These are phyloP conservation scores for Cryptus viduatorius DNA, from an alignment of 2,888 invertebrate genomes.

Conservation along the genomic window DNA sequence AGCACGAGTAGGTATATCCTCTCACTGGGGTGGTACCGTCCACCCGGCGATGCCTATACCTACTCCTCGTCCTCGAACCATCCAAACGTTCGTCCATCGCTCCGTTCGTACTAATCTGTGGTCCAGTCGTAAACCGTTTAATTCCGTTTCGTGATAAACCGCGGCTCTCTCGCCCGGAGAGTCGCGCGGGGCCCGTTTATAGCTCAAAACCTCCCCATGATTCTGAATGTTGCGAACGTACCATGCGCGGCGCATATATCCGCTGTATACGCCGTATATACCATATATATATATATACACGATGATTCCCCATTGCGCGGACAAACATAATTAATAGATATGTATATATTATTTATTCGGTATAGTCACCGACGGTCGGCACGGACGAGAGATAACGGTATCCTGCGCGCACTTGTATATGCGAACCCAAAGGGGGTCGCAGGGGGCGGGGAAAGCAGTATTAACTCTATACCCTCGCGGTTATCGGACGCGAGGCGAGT, in stretches of 20 bases:
- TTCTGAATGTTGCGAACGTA: constrained; percentile 64
- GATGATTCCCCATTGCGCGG: constrained; percentile 76
- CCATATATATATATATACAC: constrained; percentile 64
- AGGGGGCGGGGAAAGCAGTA: neutral
- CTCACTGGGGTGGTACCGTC: neutral
- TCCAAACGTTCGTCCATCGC: constrained; percentile 82
- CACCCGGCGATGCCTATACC: constrained; percentile 13
- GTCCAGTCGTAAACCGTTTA: constrained; percentile 85
- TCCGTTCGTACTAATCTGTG: constrained; percentile 84
- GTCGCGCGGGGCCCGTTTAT: constrained; percentile 77
- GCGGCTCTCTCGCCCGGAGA: constrained; percentile 70
- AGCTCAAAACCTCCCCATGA: constrained; percentile 68
- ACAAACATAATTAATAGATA: constrained; percentile 83
- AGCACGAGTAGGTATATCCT: constrained; percentile 32
- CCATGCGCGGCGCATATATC: constrained; percentile 43
- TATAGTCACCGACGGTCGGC: constrained; percentile 64
- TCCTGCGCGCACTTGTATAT: constrained; percentile 16
- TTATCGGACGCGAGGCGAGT: constrained; percentile 11
- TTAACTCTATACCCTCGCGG: constrained; percentile 18
- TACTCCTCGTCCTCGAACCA: constrained; percentile 54
- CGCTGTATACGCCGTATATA: constrained; percentile 16
- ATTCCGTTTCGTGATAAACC: constrained; percentile 85
- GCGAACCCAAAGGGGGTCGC: neutral
- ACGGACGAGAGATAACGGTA: constrained; percentile 66
- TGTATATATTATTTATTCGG: constrained; percentile 75